Evolutionary conservation across 2,888 invertebrate species (phyloP), one percentile per base, ranked within the genome.

Genomic region (Fissipunctia ypsillon): DNA sequence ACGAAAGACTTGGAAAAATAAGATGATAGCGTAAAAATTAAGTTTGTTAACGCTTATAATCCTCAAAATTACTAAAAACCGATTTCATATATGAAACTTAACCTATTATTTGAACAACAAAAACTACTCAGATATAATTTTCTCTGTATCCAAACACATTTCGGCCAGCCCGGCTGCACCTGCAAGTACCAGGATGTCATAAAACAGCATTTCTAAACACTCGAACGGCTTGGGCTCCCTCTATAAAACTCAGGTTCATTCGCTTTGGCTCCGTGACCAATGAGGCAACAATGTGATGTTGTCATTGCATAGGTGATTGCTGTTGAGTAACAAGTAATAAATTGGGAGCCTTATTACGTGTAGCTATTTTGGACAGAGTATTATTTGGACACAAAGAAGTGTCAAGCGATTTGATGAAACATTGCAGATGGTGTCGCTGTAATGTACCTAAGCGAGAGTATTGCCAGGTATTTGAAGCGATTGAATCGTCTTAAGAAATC

Each of bases 281-380:
- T 70, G 82, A 67, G 50, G 70, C 66, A 83, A 85, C 35, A 41
- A 61, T 63, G 43, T 65, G 45, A 56, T 67, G 35, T 69, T 63
- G 78, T 64, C 59, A 84, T 48, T 69, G 43, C 70, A 69, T 79
- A 71, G 56, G 80, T 85, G 73, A 79, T 80, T 76, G 43, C 56
- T 69, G 70, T 85, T 83, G 73, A 64, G 84, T 71, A 85, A 83
- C 74, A 56, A 75, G 19, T 50, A 76, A 82, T 77, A 67, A 85
- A 85, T 72, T 69, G 78, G 43, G 48, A 68, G 50, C 41, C 63
- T 48, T 41, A 75, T 81, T 84, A 75, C 77, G 67, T 81, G 64
- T 66, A 56, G 35, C 48, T 64, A 64, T 69, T 73, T 80, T 56
- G 45, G 19, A 60, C 50, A 68, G n/a, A 38, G 25, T 68, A 10